Evolutionary conservation across 2,888 invertebrate species (phyloP).

Genomic region (Argyresthia albistria): DNA sequence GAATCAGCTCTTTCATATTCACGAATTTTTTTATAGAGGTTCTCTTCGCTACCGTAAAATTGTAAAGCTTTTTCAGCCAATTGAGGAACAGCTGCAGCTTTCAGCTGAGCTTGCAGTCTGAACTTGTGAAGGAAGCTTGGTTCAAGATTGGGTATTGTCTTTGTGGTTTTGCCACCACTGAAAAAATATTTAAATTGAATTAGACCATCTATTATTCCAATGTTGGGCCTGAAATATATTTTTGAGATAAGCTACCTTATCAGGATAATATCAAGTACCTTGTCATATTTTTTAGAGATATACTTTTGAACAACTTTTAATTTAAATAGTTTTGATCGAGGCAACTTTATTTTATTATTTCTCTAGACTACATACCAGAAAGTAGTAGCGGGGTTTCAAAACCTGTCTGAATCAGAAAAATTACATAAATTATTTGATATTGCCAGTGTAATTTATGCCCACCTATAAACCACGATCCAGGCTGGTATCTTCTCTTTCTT

Average conservation of each 20-base stretch:
- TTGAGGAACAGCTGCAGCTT: conserved; percentile 25
- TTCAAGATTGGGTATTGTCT: conserved; percentile 49
- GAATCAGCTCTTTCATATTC: background rate
- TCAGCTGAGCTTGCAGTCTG: conserved; percentile 42
- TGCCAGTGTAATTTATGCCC: conserved; percentile 10
- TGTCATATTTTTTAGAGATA: too few relatives aligned
- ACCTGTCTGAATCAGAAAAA: too few relatives aligned
- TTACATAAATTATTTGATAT: too few relatives aligned
- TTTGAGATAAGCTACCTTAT: too few relatives aligned
- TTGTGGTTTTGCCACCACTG: conserved; percentile 57
- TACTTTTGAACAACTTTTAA: too few relatives aligned
- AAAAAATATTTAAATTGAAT: conserved; percentile 14
- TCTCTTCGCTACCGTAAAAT: conserved; percentile 27
- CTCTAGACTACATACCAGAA: too few relatives aligned
- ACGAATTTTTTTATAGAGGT: conserved; percentile 21
- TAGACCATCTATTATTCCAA: too few relatives aligned
- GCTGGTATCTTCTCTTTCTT: conserved; percentile 48
- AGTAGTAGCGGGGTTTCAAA: too few relatives aligned
- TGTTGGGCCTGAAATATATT: too few relatives aligned
- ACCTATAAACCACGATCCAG: conserved; percentile 48
- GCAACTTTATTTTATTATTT: too few relatives aligned
- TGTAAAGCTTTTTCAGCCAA: conserved; percentile 28
- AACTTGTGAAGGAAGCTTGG: conserved; percentile 64
- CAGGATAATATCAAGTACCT: too few relatives aligned
- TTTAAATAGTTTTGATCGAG: too few relatives aligned